These are phyloP conservation scores for Lutraria rhynchaena DNA, from an alignment of 1,140 invertebrate species.

Conservation along the genomic window DNA sequence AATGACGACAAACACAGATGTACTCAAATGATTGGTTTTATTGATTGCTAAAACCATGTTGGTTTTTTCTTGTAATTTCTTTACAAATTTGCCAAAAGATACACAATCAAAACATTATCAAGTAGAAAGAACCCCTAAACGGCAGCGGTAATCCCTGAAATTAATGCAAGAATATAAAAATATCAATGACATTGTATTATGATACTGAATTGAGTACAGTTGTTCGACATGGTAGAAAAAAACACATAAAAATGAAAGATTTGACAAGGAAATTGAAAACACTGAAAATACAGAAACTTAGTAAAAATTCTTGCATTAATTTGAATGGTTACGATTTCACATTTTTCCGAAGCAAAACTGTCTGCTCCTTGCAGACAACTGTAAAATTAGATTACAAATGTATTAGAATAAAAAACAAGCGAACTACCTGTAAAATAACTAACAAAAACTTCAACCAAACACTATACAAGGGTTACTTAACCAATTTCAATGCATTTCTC, in stretches of 20 bases:
- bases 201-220: too few relatives aligned
- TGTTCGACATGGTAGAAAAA: too few relatives aligned
- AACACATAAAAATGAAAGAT: too few relatives aligned
- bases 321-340: background rate
- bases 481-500: background rate
- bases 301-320: conserved; percentile 39
- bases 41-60: conserved; percentile 14
- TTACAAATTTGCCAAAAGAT: conserved; percentile 14
- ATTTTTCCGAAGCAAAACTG: background rate
- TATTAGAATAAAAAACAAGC: conserved; percentile 29
- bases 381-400: conserved; percentile 42
- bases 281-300: too few relatives aligned
- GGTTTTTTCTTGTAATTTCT: conserved; percentile 14
- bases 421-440: conserved; percentile 51
- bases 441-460: conserved; percentile 57
- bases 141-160: conserved; percentile 11
- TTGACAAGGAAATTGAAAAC: too few relatives aligned
- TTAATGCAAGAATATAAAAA: conserved; percentile 41
- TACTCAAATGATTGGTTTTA: background rate
- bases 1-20: too few relatives aligned
- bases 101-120: background rate
- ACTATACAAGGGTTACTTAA: conserved; percentile 36
- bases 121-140: conserved; percentile 13
- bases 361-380: conserved; percentile 54
- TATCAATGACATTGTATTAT: too few relatives aligned